These are phyloP conservation scores for Pissodes strobi DNA, from an alignment of 1,140 invertebrate species.

Conservation along the genomic window DNA sequence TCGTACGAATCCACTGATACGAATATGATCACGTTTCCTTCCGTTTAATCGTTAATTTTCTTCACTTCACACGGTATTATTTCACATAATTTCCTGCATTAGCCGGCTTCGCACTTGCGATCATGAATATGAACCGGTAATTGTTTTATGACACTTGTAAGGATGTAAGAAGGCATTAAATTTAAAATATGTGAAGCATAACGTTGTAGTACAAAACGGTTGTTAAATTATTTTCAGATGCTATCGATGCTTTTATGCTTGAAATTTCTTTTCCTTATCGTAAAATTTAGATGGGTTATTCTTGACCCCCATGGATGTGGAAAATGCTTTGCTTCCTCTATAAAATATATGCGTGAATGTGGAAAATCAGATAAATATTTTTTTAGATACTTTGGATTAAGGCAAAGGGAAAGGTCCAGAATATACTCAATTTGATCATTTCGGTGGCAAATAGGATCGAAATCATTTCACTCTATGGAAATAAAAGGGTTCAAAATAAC, in stretches of 20 bases:
- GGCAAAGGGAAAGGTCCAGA: no score
- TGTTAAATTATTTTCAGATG: conserved; percentile 8
- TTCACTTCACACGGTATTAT: conserved; percentile 37
- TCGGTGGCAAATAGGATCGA: no score
- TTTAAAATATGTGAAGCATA: conserved; percentile 18
- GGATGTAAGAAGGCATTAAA: conserved; percentile 28
- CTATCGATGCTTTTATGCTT: conserved; percentile 1
- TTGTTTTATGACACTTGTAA: conserved; percentile 37
- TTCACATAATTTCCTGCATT: conserved; percentile 37
- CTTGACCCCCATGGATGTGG: not conserved
- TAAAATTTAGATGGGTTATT: not conserved
- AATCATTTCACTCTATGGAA: no score
- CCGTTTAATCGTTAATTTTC: conserved; percentile 34
- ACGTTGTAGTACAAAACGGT: conserved; percentile 14
- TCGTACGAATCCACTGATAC: conserved; percentile 12
- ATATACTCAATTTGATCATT: no score
- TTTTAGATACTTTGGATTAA: no score
- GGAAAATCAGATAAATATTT: no score
- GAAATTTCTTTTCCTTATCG: not conserved
- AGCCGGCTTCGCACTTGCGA: conserved; percentile 26
- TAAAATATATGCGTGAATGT: not conserved
- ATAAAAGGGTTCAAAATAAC: no score
- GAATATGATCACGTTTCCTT: conserved; percentile 35
- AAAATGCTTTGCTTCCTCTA: conserved; percentile 2
- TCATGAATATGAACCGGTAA: conserved; percentile 31